Evolutionary conservation across 2,113 vertebrate species (phyloP).

Genomic region (Phocoena sinus): DNA sequence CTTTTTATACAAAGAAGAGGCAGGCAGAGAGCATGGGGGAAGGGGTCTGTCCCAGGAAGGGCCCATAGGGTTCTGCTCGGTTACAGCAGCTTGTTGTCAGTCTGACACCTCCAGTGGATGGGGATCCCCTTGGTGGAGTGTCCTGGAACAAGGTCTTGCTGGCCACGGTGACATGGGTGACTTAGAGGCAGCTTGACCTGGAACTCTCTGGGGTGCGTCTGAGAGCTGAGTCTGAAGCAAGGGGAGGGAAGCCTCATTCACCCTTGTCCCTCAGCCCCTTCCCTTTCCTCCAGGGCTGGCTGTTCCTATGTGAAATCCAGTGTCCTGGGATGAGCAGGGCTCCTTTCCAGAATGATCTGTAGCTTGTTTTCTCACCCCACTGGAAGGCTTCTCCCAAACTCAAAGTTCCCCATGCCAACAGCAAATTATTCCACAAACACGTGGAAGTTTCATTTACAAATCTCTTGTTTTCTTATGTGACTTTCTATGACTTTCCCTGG

Average conservation of each 20-base stretch:
- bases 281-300: not conserved
- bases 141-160: not conserved
- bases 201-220: not conserved
- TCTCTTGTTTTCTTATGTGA: not conserved
- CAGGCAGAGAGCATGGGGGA: not conserved
- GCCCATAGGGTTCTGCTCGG: not conserved
- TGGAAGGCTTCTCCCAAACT: not conserved
- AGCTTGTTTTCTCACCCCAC: not conserved
- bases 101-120: not conserved
- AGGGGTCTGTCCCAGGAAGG: not conserved
- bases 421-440: not conserved
- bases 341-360: not conserved
- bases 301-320: not conserved
- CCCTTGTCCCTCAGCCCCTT: not conserved
- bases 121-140: too few species aligned
- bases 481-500: conserved; percentile 23
- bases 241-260: not conserved
- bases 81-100: not conserved
- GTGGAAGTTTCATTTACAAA: not conserved
- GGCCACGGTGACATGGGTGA: not conserved
- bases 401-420: not conserved
- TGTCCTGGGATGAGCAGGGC: not conserved
- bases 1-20: not conserved
- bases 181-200: not conserved
- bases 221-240: not conserved